Evolutionary conservation across 2,797 vertebrate genomes (phyloP).

Genomic region (Toxotes lorentzi): DNA sequence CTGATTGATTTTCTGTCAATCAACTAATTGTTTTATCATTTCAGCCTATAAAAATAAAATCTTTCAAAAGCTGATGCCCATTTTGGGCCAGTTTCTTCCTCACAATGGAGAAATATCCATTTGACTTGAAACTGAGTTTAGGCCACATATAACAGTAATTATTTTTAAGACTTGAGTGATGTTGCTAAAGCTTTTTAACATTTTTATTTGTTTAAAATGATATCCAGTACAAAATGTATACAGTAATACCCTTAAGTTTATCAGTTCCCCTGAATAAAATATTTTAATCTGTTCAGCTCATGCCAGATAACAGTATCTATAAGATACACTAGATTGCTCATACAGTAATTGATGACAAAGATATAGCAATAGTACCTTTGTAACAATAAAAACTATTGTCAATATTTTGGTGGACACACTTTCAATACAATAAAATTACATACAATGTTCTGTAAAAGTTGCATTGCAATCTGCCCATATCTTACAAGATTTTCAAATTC

Average conservation of each 20-base stretch:
- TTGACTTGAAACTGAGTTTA: background rate
- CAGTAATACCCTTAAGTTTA: constrained; percentile 89
- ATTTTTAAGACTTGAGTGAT: background rate
- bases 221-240: constrained; percentile 99
- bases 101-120: background rate
- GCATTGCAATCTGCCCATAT: constrained; percentile 97
- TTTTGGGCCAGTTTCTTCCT: background rate
- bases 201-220: constrained; percentile 95
- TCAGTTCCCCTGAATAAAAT: constrained; percentile 93
- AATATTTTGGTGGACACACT: constrained; percentile 88
- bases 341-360: constrained; percentile 85
- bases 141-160: background rate
- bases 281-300: constrained; percentile 91
- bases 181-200: constrained; percentile 45
- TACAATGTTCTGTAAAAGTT: constrained; percentile 92
- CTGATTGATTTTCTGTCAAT: background rate
- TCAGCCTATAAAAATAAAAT: background rate
- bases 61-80: no score
- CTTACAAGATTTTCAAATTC: constrained; percentile 89
- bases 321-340: constrained; percentile 98
- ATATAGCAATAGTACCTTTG: constrained; percentile 96
- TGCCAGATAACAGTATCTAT: constrained; percentile 98
- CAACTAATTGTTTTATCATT: background rate
- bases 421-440: constrained; percentile 90
- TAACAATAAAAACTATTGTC: constrained; percentile 91